Evolutionary conservation across 1,140 invertebrate species (phyloP), one percentile per base, ranked within the genome.

Genomic region (Aphelenchoides fujianensis): DNA sequence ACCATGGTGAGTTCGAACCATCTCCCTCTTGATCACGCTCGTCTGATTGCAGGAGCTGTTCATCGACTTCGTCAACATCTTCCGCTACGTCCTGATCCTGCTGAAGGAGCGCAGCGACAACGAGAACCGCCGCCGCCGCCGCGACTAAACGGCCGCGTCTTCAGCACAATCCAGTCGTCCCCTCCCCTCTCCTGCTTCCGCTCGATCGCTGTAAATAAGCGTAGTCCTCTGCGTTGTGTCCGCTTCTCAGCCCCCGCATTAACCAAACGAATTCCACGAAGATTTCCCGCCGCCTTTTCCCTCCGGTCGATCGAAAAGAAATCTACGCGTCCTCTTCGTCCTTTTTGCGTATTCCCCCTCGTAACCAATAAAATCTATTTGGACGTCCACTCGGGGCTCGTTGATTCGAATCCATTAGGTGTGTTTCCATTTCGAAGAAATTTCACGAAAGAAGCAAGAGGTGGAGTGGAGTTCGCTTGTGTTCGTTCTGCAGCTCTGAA

Each of bases 41-140:
- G 12, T 0, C 83, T 79, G 80, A 75, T 28, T 68, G 37, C 66
- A 7, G 63, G 63, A 66, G 83, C 87, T 97, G 23, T 96, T 97
- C 87, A 89, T 95, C 81, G 94, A 97, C 84, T 92, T 96, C 77
- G 88, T 95, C 83, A 89, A 91, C 77, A 89, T 97, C 82, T 95
- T 97, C 90, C 90, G 92, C 81, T 89, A 91, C 77, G 86, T 97
- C 75, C 82, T 95, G 35, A 90, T 95, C 78, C 91, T 97, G 80
- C 87, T 97, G 64, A 90, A 92, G 69, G 77, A 77, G 7, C 75
- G 73, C 27, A 77, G 52, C 28, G 76, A 77, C 19, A 68, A 78
- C 19, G 52, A 76, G 19, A 27, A 41, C 27, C 36, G 73, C 23
- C 81, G 71, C 34, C 52, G 67, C 12, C 52, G 67, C 9, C 74